Percentiles rank a stretch among this genome's conserved stretches.
Conservation (phyloP, 2,888 invertebrate genomes). For the Aphidius colemani region DNA sequence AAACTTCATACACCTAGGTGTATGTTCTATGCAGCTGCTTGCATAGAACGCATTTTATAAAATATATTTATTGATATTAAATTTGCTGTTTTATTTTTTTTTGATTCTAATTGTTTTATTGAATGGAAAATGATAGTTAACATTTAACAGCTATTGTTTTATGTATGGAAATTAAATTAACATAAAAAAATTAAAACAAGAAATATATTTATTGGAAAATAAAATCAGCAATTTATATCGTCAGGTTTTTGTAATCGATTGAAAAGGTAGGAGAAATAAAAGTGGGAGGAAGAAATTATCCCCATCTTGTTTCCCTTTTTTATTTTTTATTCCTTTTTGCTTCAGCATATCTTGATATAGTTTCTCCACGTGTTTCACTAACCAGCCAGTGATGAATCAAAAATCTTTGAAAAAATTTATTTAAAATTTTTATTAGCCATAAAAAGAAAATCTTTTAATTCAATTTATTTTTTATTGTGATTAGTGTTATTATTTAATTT, state of each 20-base stretch:
- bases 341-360: conserved; percentile 13
- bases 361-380: conserved; percentile 19
- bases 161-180: no score
- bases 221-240: conserved; percentile 22
- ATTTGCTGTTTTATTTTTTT: no score
- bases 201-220: conserved; percentile 9
- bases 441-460: conserved; percentile 8
- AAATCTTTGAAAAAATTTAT: no score
- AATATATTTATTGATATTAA: no score
- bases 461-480: not conserved
- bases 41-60: no score
- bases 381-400: conserved; percentile 6
- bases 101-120: no score
- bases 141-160: no score
- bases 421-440: not conserved
- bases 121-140: no score
- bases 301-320: conserved; percentile 13
- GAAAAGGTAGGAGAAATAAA: conserved; percentile 13
- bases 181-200: no score
- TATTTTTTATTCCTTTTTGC: not conserved
- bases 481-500: conserved; percentile 8
- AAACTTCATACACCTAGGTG: no score
- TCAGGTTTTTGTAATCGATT: conserved; percentile 10
- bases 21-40: no score
- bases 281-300: conserved; percentile 19